These are phyloP conservation scores for Saiga tatarica DNA, from an alignment of 2,113 vertebrate genomes.

Conservation along the genomic window DNA sequence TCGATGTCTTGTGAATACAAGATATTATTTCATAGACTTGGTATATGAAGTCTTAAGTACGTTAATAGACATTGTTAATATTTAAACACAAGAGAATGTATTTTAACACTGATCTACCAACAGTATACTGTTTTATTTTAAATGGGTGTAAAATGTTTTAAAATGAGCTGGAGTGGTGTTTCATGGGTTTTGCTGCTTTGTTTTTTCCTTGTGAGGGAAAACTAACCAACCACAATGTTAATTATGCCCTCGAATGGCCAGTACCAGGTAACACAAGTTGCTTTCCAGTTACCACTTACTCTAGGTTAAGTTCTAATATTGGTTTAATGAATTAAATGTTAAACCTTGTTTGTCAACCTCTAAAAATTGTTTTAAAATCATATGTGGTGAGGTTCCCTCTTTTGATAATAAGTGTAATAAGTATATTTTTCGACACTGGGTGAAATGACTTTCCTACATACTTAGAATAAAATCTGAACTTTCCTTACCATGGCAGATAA, in stretches of 20 bases:
- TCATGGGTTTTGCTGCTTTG: background rate
- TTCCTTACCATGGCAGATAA: background rate
- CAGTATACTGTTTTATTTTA: background rate
- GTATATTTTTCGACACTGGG: background rate
- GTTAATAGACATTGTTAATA: background rate
- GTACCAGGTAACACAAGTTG: background rate
- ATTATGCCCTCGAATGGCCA: background rate
- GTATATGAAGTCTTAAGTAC: background rate
- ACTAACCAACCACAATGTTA: background rate
- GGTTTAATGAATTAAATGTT: background rate
- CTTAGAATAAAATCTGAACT: background rate
- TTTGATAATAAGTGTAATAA: background rate
- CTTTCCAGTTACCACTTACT: background rate
- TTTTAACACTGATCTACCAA: background rate
- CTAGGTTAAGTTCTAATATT: background rate
- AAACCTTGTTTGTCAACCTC: conserved; percentile 1
- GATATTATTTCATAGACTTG: conserved; percentile 1
- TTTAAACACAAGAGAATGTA: background rate
- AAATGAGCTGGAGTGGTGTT: background rate
- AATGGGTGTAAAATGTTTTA: background rate
- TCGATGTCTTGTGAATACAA: background rate
- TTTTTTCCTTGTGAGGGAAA: background rate
- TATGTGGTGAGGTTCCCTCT: background rate
- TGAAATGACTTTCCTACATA: background rate
- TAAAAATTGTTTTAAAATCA: conserved; percentile 35